Base-by-base conservation (phyloP, 2,797 vertebrate species). In the Crocidura indochinensis region DNA sequence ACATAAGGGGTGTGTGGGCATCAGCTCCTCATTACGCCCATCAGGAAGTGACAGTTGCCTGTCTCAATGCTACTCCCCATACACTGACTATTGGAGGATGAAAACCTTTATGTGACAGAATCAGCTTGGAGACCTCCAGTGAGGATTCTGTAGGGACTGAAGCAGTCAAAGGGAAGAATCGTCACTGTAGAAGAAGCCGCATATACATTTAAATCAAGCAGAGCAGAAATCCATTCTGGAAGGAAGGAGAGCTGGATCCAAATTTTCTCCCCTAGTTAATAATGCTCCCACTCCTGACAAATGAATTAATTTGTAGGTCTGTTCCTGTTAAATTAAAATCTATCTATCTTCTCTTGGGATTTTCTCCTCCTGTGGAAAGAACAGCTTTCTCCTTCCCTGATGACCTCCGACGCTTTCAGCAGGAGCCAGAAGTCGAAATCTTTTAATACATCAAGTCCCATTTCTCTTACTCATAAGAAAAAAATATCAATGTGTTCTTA, bases 321-420 rank as follows among this genome's bases (percentile, higher is more conserved):
- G 27, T 80, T 74, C 67, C 53, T 17, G 31, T 49, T 88, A 94
- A 92, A 81, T 94, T 94, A 84, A 88, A 94, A 86, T 72, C 53
- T 81, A 88, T 92, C 80, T 64, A 31, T 88, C 91, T 92, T 78
- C 88, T 94, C 69, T 26, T 68, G 75, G 81, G 77, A 82, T 88
- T 88, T 75, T 77, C 80, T 79, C 38, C 68, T 83, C 4, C 6
- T 68, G 3, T 10, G 53, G 76, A 86, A 86, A 11, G 53, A 74
- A 26, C 31, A 72, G 4, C 5, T 38, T 88, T 79, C 5, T 71
- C 38, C 78, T 77, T 65, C 24, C 11, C 3, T 31, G 69, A 12
- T 79, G 27, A 51, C 24, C 3, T 29, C 53, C 31, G 29, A 76
- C 53, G 69, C 1, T 81, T 78, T 84, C 89, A 56, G 68, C 31